Percentiles rank a stretch among this genome's conserved stretches.
Evolutionary conservation across 2,888 invertebrate species (phyloP).

Genomic region (Carpatolechia fugitivella): DNA sequence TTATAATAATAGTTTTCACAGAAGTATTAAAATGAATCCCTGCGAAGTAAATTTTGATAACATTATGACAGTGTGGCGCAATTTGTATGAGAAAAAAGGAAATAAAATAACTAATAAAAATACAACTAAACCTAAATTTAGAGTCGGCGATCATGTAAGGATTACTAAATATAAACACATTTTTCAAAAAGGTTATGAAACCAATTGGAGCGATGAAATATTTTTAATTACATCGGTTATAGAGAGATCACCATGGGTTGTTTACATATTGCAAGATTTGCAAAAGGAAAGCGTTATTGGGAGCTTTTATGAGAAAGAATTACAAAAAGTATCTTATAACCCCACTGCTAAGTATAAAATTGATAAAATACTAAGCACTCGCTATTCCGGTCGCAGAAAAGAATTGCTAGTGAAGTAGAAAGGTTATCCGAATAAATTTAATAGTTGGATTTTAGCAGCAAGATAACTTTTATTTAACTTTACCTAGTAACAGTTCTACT

Average conservation of each 20-base stretch:
- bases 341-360: conserved; percentile 25
- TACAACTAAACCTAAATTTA: conserved; percentile 8
- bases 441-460: conserved; percentile 26
- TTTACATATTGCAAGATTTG: conserved; percentile 15
- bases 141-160: conserved; percentile 24
- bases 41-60: conserved; percentile 29
- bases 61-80: conserved; percentile 25
- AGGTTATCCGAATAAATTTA: conserved; percentile 34
- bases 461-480: conserved; percentile 29
- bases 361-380: conserved; percentile 21
- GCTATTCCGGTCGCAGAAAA: conserved; percentile 28
- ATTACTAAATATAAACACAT: conserved; percentile 33
- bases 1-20: conserved; percentile 27
- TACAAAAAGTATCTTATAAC: conserved; percentile 29
- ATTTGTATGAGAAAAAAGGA: conserved; percentile 15
- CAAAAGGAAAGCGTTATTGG: conserved; percentile 25
- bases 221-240: conserved; percentile 21
- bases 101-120: not conserved
- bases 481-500: conserved; percentile 22
- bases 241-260: conserved; percentile 17
- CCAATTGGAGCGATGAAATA: conserved; percentile 36
- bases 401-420: conserved; percentile 32
- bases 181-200: conserved; percentile 33
- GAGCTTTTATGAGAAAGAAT: conserved; percentile 31
- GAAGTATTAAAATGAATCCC: conserved; percentile 18